Percentiles rank a stretch among this genome's conserved stretches.
These are phyloP conservation scores for Dolichopus griseipennis DNA, from an alignment of 2,888 invertebrate species.

Conservation along the genomic window DNA sequence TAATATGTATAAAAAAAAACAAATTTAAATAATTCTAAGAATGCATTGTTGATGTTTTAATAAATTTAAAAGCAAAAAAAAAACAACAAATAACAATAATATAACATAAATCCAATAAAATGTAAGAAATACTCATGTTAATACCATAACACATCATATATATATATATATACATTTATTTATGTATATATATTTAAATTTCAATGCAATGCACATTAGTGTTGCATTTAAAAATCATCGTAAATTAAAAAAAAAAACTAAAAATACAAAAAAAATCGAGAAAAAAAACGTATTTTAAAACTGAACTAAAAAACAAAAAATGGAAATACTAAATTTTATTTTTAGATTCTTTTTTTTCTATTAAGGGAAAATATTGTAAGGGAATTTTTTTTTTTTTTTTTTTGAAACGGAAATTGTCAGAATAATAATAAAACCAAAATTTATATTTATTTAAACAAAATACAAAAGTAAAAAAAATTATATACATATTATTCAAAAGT, in stretches of 20 bases:
- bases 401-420: conserved; percentile 3
- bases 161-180: no score
- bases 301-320: no score
- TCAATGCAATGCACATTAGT: conserved; percentile 3
- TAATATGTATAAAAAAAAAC: no score
- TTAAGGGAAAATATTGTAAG: neutral
- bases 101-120: no score
- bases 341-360: neutral
- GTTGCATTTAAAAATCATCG: conserved; percentile 1
- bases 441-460: neutral
- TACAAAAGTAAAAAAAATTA: neutral
- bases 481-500: no score
- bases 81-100: no score
- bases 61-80: neutral
- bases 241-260: no score
- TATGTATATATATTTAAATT: neutral
- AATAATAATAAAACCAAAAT: conserved; percentile 3
- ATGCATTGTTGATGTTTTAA: neutral
- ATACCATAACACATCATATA: neutral
- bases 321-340: neutral
- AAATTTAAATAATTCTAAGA: neutral
- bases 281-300: neutral
- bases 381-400: neutral
- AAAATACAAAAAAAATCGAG: neutral
- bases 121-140: neutral